Base-by-base conservation (phyloP, 2,797 vertebrate species). In the Euphonia xanthogaster region DNA sequence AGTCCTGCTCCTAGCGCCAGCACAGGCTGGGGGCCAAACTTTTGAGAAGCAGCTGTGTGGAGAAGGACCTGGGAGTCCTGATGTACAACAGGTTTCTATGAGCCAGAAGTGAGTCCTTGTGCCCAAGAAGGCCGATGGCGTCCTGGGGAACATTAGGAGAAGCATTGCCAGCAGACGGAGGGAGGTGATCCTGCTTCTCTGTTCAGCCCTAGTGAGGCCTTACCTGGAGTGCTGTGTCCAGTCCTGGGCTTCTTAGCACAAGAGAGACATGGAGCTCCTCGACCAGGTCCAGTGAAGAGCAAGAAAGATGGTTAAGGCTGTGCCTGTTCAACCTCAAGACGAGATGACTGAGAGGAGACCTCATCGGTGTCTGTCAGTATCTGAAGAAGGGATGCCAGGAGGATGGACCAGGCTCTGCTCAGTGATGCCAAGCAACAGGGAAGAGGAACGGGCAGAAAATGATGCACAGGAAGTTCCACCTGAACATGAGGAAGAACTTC, bases 201-300 rank as follows among this genome's bases (percentile, higher is more conserved):
- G 2, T 33, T 66, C 25, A 37, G 37, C 44, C 42, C n/a, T 44
- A 4, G 44, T n/a, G 53, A 37, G 14, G n/a, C 10, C 13, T 4
- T 53, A 51, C 4, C 23, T 53, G 45, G 19, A 28, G 10, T 28
- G 15, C n/a, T 25, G 61, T 23, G 23, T 20, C n/a, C 45, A 27
- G 15, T 8, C 1, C 45, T 75, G n/a, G 45, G 10, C 37, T 75
- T 2, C 39, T n/a, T 37, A 44, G n/a, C 0, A n/a, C 23, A 28
- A 1, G n/a, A 31, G 25, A 5, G 31, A n/a, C 22, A 12, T 13
- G 12, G n/a, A 67, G 14, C 1, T 51, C 23, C n/a, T 67, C 39
- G 37, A 37, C 1, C 0, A 0, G 12, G n/a, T 58, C 45, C 18
- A 44, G 16, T 5, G 25, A 13, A 48, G 21, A 14, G 11, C 35